Base-by-base conservation (phyloP, 92 coral and sea anemone genomes). In the Galaxea fascicularis region DNA sequence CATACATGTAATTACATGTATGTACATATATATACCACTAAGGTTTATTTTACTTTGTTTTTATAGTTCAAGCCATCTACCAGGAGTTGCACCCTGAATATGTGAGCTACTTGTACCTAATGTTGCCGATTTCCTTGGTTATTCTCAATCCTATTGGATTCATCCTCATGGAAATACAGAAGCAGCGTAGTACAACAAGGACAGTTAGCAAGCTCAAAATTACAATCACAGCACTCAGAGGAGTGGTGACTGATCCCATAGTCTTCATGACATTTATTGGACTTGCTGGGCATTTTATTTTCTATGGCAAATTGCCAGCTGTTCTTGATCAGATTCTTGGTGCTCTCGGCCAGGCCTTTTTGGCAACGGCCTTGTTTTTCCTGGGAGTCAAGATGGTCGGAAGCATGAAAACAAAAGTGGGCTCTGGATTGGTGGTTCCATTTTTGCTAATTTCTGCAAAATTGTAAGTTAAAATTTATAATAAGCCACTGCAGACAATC, bases 351-450 rank as follows among this genome's bases (percentile, higher is more conserved):
- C 79, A 85, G 22, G 93, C 98, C 9, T 95, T 95, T 78, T 89
- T 90, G 65, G 98, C 95, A 22, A 85, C 95, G 76, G 93, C 98
- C 1, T 77, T 95, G 73, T 95, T 95, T 81, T 95, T 84, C 77
- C 84, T 95, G 81, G 98, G 98, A 20, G 79, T 95, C 77, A 93
- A 93, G 58, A 92, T 95, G 93, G 98, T 95, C 81, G 97, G 97
- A 53, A 95, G 88, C 66, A 90, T 95, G 92, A 95, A 71, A 44
- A 88, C 93, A 68, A 85, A 88, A 70, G 27, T 95, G 69, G 98
- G 97, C 44, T 85, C 74, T 66, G 94, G 88, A 22, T 87, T 95
- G 57, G 20, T 93, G 59, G 93, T 95, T 17, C 98, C 98, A 41
- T 62, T 95, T 26, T 82, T 94, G 53, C 92, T 95, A 28, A 76